These are phyloP conservation scores for Choristoneura rosaceana DNA, from an alignment of 2,888 invertebrate genomes.

Conservation along the genomic window DNA sequence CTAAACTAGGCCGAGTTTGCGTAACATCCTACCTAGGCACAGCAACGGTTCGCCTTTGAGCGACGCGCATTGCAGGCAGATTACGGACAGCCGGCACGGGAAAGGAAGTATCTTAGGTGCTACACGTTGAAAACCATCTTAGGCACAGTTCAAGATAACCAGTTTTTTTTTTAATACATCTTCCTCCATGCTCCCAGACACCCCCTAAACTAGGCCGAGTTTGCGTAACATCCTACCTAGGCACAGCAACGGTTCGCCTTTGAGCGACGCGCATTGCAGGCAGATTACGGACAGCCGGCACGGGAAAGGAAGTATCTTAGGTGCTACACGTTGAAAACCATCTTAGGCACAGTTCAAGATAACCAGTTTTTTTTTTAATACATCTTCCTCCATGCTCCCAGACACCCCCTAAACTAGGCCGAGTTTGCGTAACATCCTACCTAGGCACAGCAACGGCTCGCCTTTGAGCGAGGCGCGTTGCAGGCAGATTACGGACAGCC, in stretches of 20 bases:
- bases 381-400: too few relatives aligned
- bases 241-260: slow-evolving; percentile 88
- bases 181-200: too few relatives aligned
- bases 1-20: too few relatives aligned
- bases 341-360: too few relatives aligned
- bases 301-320: slow-evolving; percentile 85
- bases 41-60: slow-evolving; percentile 89
- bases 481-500: slow-evolving; percentile 90
- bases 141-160: too few relatives aligned
- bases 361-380: too few relatives aligned
- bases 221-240: neutral
- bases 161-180: too few relatives aligned
- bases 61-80: slow-evolving; percentile 92
- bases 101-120: slow-evolving; percentile 81
- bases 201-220: too few relatives aligned
- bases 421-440: neutral
- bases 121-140: too few relatives aligned
- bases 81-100: slow-evolving; percentile 88
- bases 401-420: too few relatives aligned
- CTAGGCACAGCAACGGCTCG: slow-evolving; percentile 82
- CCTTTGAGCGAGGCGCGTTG: slow-evolving; percentile 92
- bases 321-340: too few relatives aligned
- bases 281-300: slow-evolving; percentile 91
- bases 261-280: slow-evolving; percentile 90
- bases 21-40: neutral